Base-by-base conservation (phyloP, 2,797 vertebrate genomes). In the Gastrophryne carolinensis region DNA sequence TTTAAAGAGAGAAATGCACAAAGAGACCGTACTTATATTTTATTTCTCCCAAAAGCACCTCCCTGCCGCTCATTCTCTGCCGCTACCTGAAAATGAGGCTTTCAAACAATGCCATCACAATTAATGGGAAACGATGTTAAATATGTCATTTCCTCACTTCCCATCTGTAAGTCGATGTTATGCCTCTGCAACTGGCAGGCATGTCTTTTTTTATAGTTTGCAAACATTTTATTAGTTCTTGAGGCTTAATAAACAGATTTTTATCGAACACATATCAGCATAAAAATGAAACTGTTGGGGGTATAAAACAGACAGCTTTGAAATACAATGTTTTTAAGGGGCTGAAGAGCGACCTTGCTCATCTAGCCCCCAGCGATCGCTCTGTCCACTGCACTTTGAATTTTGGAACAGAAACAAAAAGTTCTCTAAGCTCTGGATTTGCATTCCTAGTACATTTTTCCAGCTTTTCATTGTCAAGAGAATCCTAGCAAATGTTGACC, bases 191-290 rank as follows among this genome's bases (percentile, higher is more conserved):
- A 66, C 68, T 66, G 66, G 67, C 68, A 66, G 60, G 57, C 53
- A 65, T 72, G 68, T 52, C 17, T 66, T 72, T 72, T 78, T 78
- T 58, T 78, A 17, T 52, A 3, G 52, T 66, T 72, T 77, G 32
- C 52, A 72, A 66, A 65, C 68, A 41, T 71, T 78, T 78, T 78
- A 78, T 78, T 72, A 72, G 68, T 66, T 78, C 75, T 66, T 32
- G 68, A 30, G 68, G 75, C 75, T 66, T 72, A 72, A 72, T 78
- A 78, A 78, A 78, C 68, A 78, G 75, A 66, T 78, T 78, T 78
- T 78, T 72, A 72, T 66, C 52, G 68, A 78, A 60, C 68, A 66
- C 60, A 72, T 72, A 72, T 78, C 75, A 78, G 12, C 75, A 78
- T 78, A 72, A 78, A 72, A 78, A 50, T 60, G 68, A 78, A 58